These are phyloP conservation scores for Pristionchus mayeri DNA, from an alignment of 2,888 invertebrate genomes.

Conservation along the genomic window DNA sequence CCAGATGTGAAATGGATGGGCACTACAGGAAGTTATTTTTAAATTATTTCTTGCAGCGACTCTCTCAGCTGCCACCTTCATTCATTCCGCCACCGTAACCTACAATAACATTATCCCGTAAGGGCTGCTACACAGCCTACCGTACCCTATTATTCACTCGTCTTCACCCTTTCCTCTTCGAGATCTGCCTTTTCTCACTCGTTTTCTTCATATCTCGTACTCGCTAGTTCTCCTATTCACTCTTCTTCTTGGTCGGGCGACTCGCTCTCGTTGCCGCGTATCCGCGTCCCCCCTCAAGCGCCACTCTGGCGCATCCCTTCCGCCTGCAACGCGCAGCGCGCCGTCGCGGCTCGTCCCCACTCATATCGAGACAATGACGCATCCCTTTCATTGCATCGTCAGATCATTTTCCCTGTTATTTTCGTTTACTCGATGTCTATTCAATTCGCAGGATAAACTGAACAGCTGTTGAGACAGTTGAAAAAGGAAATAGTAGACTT, in stretches of 20 bases:
- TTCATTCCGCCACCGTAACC: slow-evolving; percentile 39
- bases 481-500: too few species aligned
- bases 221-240: neutral
- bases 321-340: slow-evolving; percentile 8
- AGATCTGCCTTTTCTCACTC: slow-evolving; percentile 16
- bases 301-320: neutral
- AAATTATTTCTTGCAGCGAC: neutral
- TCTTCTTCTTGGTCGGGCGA: neutral
- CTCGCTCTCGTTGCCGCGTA: neutral
- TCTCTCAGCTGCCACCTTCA: slow-evolving; percentile 11
- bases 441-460: too few species aligned
- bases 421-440: neutral
- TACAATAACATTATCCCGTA: neutral
- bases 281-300: neutral
- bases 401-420: neutral
- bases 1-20: too few species aligned
- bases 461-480: too few species aligned
- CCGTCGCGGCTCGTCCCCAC: neutral
- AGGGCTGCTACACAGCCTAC: slow-evolving; percentile 5
- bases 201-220: neutral
- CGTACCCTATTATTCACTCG: neutral
- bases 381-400: slow-evolving; percentile 22
- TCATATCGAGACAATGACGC: slow-evolving; percentile 37
- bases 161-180: neutral
- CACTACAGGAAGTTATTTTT: neutral